A percentile compares a stretch with the other conserved stretches of the same genome.
Conservation (phyloP, 2,113 vertebrate species). For the Xenus cinereus region DNA sequence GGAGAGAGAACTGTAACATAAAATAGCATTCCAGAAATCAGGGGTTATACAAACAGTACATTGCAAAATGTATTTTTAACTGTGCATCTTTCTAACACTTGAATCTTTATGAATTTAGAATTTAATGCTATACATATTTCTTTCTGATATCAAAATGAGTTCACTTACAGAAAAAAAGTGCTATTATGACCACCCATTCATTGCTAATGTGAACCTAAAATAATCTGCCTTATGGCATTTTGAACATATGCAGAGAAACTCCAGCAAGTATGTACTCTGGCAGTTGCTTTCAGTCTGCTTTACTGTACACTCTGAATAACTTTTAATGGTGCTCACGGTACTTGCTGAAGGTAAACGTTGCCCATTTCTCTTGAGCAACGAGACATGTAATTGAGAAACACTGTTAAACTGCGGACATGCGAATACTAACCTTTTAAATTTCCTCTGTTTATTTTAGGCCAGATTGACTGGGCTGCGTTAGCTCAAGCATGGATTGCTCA, state of each 20-base stretch:
- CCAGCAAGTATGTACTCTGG: background rate
- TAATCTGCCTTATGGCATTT: background rate
- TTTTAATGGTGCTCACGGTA: background rate
- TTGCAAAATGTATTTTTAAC: background rate
- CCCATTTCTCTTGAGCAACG: background rate
- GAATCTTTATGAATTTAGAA: background rate
- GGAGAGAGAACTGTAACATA: background rate
- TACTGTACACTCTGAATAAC: background rate
- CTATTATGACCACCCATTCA: background rate
- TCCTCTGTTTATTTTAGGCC: constrained; percentile 81
- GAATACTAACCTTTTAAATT: constrained; percentile 32
- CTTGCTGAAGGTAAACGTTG: background rate
- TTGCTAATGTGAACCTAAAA: background rate
- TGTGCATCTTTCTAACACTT: background rate
- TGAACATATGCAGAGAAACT: background rate
- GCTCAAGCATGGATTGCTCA: constrained; percentile 99
- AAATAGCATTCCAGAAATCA: background rate
- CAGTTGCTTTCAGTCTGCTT: background rate
- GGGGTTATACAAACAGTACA: background rate
- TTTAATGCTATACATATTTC: background rate
- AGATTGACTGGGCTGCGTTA: constrained; percentile 98
- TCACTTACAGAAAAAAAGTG: background rate
- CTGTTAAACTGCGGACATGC: background rate
- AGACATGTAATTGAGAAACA: background rate
- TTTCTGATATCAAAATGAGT: background rate